These are phyloP conservation scores for Synchiropus splendidus DNA, from an alignment of 2,113 vertebrate species.

Conservation along the genomic window DNA sequence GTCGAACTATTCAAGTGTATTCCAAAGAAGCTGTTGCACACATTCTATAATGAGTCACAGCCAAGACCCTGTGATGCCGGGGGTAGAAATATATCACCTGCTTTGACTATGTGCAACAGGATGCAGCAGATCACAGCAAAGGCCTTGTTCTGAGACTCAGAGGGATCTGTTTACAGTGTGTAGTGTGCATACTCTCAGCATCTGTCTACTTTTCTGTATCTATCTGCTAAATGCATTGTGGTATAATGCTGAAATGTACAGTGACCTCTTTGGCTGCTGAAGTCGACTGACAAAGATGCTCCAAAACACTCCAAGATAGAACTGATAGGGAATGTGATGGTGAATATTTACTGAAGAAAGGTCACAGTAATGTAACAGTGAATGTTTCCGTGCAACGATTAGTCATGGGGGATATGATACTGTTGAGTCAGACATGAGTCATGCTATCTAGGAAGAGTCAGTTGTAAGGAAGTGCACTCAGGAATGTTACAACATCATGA, in stretches of 20 bases:
- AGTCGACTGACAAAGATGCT: too few relatives aligned
- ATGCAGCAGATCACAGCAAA: too few relatives aligned
- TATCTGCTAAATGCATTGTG: background rate
- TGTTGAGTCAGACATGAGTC: background rate
- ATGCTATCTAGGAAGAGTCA: background rate
- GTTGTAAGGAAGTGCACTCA: background rate
- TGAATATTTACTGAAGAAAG: conserved; percentile 2
- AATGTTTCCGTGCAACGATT: conserved; percentile 6
- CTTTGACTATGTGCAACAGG: too few relatives aligned
- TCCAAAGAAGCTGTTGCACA: too few relatives aligned
- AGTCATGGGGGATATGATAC: too few relatives aligned
- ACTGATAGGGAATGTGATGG: conserved; percentile 1
- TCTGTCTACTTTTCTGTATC: background rate
- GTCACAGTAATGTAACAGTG: conserved; percentile 21
- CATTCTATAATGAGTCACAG: too few relatives aligned
- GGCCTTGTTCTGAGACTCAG: too few relatives aligned
- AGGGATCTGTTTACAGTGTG: too few relatives aligned
- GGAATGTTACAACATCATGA: conserved; percentile 15
- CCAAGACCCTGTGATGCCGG: too few relatives aligned
- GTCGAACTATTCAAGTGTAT: conserved; percentile 6
- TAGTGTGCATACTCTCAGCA: background rate
- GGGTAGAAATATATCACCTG: too few relatives aligned
- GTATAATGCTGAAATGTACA: background rate
- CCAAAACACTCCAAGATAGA: background rate
- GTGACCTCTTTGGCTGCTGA: background rate